These are phyloP conservation scores for Mus pahari DNA, from an alignment of 2,113 vertebrate genomes.

Conservation along the genomic window DNA sequence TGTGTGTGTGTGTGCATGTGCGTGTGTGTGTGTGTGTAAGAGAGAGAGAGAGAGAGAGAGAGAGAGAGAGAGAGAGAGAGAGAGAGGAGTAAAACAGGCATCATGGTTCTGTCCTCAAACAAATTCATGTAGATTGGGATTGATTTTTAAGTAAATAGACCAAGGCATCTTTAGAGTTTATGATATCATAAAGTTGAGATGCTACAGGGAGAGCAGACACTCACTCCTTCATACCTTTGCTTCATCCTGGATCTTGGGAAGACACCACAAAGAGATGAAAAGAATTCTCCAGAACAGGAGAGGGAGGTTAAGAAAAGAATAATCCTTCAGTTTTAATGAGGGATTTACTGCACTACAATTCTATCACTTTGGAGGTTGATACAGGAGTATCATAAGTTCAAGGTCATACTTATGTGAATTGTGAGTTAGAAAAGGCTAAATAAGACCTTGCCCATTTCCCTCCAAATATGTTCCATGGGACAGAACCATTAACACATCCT, in stretches of 20 bases:
- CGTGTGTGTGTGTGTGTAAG: too few relatives aligned
- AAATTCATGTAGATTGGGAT: background rate
- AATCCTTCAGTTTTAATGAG: background rate
- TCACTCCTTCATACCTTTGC: background rate
- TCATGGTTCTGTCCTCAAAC: background rate
- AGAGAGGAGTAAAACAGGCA: too few relatives aligned
- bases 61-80: background rate
- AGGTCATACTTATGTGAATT: background rate
- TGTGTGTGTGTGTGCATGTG: too few relatives aligned
- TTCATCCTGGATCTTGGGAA: background rate
- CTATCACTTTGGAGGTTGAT: background rate
- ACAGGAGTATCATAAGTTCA: background rate
- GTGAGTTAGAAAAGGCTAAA: background rate
- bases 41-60: too few relatives aligned
- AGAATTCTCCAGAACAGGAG: background rate
- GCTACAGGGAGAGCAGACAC: background rate
- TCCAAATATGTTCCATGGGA: background rate
- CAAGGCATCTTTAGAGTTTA: background rate
- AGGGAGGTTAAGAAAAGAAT: background rate
- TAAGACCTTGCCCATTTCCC: background rate
- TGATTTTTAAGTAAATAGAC: background rate
- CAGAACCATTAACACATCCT: background rate
- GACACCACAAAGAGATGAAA: background rate
- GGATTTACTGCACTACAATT: background rate
- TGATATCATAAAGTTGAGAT: fast-evolving